Evolutionary conservation across 92 coral and sea anemone genomes (phyloP), one percentile per base, ranked within the genome.

Genomic region (Palythoa grandis): DNA sequence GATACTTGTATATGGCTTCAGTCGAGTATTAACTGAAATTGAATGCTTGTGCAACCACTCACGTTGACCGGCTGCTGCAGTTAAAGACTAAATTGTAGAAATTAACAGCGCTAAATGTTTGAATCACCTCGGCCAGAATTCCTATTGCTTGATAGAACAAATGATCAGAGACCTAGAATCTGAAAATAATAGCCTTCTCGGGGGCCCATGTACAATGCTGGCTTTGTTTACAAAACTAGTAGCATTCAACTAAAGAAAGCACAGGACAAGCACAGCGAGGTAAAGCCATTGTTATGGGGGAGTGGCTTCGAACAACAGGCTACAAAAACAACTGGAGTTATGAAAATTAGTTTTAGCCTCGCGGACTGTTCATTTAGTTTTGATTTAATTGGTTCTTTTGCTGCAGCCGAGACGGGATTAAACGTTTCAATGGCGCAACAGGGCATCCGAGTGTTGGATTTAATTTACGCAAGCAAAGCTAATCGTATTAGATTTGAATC

Each of bases 331-430:
- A 47, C 74, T 65, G 11, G 43, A 68, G 24, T 16, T 43, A 50
- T 67, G 75, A 48, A 80, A 80, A 80, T 80, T 80, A 80, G 66
- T 80, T 80, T 80, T 80, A 10, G n/a, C 63, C 85, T 67, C 60
- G 60, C 85, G 58, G 61, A 67, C 43, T 80, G 85, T 52, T 80
- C 85, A 80, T 80, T 80, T 80, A 52, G 75, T 5, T 63, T 63
- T 1, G 4, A 22, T 65, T 11, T 80, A 80, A 80, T 67, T 80
- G 85, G 85, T 80, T 65, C 38, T 24, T 22, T 67, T 14, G 58
- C 43, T 37, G 74, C 75, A 22, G 63, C 39, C 70, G 40, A 63
- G 74, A 66, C 61, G 23, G 75, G 19, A 17, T 13, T 66, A 29
- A 4, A 24, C 22, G 16, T 39, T 65, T 80, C 74, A 80, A 66